Conservation (phyloP, 2,888 invertebrate genomes). For the Artemia sinica region DNA sequence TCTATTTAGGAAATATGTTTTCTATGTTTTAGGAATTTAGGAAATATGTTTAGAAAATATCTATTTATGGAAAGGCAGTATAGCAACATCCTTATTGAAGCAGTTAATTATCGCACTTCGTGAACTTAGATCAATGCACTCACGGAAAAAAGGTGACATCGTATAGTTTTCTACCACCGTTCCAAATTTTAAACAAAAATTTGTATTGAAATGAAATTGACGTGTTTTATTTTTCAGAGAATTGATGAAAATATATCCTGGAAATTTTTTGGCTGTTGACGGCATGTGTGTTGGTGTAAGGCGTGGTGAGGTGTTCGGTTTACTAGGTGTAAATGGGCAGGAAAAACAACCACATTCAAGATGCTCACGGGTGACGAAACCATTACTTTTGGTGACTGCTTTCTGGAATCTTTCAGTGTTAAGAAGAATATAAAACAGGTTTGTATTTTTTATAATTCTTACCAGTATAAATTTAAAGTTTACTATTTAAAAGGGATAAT, state of each 20-base stretch:
- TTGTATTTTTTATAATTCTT: not conserved
- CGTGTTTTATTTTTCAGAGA: conserved; percentile 28
- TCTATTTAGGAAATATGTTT: too few species aligned
- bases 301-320: conserved; percentile 58
- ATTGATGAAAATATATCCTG: conserved; percentile 53
- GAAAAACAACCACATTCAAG: conserved; percentile 73
- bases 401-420: conserved; percentile 39
- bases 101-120: too few species aligned
- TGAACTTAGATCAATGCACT: too few species aligned
- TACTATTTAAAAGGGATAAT: too few species aligned
- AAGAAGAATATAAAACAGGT: conserved; percentile 29
- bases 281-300: conserved; percentile 50
- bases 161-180: too few species aligned
- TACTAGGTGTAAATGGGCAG: conserved; percentile 73
- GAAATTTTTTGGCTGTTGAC: conserved; percentile 55
- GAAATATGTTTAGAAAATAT: too few species aligned
- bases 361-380: conserved; percentile 69
- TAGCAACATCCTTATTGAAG: too few species aligned
- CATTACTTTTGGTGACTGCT: conserved; percentile 51
- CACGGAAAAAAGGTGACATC: too few species aligned
- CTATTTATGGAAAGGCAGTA: too few species aligned
- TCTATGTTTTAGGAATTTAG: too few species aligned
- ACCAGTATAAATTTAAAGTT: too few species aligned
- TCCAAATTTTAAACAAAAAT: too few species aligned
- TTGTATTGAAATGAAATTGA: not conserved